A percentile compares a stretch with the other conserved stretches of the same genome.
These are phyloP conservation scores for Ceriagrion tenellum DNA, from an alignment of 2,888 invertebrate species.

Conservation along the genomic window DNA sequence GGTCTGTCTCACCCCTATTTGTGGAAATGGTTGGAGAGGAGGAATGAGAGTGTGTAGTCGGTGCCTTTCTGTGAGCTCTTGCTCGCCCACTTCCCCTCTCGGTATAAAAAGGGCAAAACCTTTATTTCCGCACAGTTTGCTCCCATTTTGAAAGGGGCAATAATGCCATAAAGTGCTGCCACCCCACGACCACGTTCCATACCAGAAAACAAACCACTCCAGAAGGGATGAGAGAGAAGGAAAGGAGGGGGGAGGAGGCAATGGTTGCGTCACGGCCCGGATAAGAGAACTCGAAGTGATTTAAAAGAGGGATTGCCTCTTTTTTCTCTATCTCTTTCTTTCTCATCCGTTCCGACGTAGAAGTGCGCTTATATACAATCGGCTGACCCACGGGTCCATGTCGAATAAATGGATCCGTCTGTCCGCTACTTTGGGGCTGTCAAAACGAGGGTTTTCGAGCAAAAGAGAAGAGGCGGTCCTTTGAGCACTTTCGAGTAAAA, in stretches of 20 bases:
- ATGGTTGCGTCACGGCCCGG: background rate
- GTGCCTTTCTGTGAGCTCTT: background rate
- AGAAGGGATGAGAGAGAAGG: background rate
- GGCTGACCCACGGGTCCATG: background rate
- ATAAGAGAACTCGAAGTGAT: no score
- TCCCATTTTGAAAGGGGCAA: slow-evolving; percentile 16
- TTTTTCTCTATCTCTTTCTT: background rate
- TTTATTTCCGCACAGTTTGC: background rate
- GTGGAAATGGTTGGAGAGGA: background rate
- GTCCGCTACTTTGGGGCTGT: background rate
- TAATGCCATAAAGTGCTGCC: slow-evolving; percentile 11
- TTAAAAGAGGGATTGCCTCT: background rate
- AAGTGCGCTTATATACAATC: background rate
- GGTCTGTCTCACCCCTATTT: background rate
- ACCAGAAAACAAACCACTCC: slow-evolving; percentile 9
- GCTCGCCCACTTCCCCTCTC: no score
- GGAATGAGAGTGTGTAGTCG: background rate
- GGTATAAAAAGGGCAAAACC: background rate
- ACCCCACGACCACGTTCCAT: background rate
- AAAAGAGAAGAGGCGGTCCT: background rate
- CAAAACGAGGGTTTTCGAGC: background rate
- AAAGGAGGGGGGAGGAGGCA: background rate
- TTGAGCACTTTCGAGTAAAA: background rate
- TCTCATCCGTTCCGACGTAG: background rate
- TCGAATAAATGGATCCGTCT: background rate